Conservation (phyloP, 2,888 invertebrate species). For the Bombylius major region DNA sequence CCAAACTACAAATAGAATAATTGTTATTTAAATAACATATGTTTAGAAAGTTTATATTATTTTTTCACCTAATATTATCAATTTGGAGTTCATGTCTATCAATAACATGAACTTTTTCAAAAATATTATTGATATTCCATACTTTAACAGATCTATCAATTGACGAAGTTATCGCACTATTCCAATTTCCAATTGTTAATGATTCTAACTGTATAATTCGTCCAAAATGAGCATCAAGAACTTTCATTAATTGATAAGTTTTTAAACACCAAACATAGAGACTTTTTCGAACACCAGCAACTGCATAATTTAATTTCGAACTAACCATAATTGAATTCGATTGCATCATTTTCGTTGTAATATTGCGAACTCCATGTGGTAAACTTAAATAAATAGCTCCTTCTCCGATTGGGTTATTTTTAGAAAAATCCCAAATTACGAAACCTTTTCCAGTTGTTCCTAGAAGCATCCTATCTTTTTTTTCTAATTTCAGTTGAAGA, state of each 20-base stretch:
- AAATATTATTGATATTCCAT: slow-evolving; percentile 98
- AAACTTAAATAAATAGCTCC: slow-evolving; percentile 55
- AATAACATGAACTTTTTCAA: slow-evolving; percentile 93
- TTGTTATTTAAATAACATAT: not conserved
- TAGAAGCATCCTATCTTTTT: slow-evolving; percentile 64
- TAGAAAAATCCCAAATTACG: slow-evolving; percentile 65
- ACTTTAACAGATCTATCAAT: slow-evolving; percentile 97
- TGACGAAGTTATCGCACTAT: slow-evolving; percentile 90
- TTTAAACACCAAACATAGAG: slow-evolving; percentile 88
- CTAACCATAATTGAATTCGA: slow-evolving; percentile 89
- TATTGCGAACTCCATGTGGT: slow-evolving; percentile 83
- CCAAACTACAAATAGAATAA: slow-evolving; percentile 46
- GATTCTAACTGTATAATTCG: slow-evolving; percentile 86
- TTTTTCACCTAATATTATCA: slow-evolving; percentile 66
- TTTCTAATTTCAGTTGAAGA: slow-evolving; percentile 71
- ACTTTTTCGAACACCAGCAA: slow-evolving; percentile 90
- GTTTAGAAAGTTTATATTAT: not conserved
- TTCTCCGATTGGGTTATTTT: slow-evolving; percentile 33
- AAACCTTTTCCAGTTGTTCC: slow-evolving; percentile 79
- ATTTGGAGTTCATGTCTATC: slow-evolving; percentile 91
- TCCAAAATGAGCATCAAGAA: slow-evolving; percentile 93
- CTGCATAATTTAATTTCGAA: slow-evolving; percentile 78
- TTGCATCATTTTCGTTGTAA: slow-evolving; percentile 79
- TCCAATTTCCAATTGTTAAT: slow-evolving; percentile 78
- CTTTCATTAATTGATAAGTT: slow-evolving; percentile 70